Evolutionary conservation across 2,797 vertebrate genomes (phyloP).

Genomic region (Pseudotriccus pelzelni): DNA sequence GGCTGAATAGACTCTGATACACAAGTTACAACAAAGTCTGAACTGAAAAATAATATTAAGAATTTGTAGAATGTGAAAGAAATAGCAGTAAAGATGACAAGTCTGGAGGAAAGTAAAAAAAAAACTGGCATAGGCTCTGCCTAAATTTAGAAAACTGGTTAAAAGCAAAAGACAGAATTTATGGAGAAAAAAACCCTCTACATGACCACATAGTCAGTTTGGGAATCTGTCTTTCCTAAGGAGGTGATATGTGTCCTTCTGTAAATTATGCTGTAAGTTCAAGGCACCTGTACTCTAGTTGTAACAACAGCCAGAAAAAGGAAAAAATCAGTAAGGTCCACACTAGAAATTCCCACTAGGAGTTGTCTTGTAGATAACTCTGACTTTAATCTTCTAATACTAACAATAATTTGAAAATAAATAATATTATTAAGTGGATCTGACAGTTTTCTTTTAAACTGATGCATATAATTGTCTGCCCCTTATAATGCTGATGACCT

Average conservation of each 20-base stretch:
- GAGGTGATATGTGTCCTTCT: neutral
- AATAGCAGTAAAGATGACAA: rapidly evolving
- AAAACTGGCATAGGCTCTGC: neutral
- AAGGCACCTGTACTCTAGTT: neutral
- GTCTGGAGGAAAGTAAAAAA: neutral
- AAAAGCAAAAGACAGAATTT: neutral
- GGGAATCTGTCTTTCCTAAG: neutral
- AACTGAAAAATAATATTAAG: neutral
- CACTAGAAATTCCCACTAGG: neutral
- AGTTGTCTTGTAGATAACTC: neutral
- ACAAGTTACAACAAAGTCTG: neutral
- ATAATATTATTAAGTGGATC: neutral
- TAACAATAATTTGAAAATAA: neutral
- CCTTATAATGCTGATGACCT: neutral
- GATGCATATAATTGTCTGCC: neutral
- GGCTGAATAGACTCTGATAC: neutral
- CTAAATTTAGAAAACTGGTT: neutral
- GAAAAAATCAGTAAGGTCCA: neutral
- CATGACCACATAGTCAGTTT: neutral
- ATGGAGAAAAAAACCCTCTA: neutral
- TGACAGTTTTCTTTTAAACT: neutral
- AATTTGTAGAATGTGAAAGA: neutral
- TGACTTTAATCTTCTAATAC: neutral
- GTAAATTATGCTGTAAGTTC: neutral
- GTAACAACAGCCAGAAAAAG: neutral